phyloP scores from a whole-genome alignment of 2,797 vertebrate genomes.

The Cyclura pinguis region DNA sequence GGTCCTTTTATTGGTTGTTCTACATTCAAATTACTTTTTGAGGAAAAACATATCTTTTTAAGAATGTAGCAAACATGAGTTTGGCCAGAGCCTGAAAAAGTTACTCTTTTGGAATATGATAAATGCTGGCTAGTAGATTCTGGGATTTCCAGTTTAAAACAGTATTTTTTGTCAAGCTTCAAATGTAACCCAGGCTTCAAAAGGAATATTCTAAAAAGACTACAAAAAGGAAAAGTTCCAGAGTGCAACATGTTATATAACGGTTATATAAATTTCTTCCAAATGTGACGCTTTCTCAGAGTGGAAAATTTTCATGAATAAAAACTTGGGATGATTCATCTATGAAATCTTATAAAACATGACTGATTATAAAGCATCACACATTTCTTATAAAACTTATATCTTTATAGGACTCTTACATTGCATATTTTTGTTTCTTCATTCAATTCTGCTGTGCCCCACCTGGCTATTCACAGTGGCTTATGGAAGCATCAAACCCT shows the following conservation, averaged over 20 bases:
- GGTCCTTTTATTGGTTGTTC: neutral
- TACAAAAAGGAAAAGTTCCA: slow-evolving; percentile 24
- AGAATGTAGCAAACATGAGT: neutral
- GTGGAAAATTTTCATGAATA: slow-evolving; percentile 32
- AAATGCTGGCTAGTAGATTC: too few species aligned
- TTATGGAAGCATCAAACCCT: neutral
- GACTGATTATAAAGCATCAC: slow-evolving; percentile 26
- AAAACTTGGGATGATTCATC: neutral
- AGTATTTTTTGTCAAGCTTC: neutral
- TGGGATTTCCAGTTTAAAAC: too few species aligned
- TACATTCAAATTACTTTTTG: neutral
- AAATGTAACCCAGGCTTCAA: neutral
- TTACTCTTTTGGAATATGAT: too few species aligned
- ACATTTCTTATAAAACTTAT: slow-evolving; percentile 16
- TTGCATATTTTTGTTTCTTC: neutral
- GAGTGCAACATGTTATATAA: slow-evolving; percentile 1
- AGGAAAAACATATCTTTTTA: neutral
- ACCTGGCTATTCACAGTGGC: neutral
- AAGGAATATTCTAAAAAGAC: slow-evolving; percentile 21
- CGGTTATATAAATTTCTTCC: slow-evolving; percentile 43
- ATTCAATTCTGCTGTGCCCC: neutral
- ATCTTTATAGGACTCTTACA: slow-evolving; percentile 23
- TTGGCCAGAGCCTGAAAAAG: neutral
- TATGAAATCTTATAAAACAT: slow-evolving; percentile 21
- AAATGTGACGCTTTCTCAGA: neutral